Conservation (phyloP, 2,113 vertebrate genomes). For the Aythya baeri region DNA sequence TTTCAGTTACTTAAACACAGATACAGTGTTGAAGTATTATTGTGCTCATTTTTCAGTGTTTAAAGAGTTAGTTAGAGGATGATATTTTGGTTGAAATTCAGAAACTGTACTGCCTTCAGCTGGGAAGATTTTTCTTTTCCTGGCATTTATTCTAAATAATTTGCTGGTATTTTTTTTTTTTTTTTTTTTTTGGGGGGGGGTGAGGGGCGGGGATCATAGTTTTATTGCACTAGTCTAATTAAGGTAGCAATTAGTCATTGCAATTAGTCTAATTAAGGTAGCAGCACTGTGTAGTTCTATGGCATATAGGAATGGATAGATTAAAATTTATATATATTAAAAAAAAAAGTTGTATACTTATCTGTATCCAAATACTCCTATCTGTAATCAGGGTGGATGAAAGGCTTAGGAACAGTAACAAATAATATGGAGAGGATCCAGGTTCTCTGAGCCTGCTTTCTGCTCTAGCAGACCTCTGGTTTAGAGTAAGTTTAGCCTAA, state of each 20-base stretch:
- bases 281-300: neutral
- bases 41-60: neutral
- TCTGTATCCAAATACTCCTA: neutral
- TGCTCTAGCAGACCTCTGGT: neutral
- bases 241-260: no score
- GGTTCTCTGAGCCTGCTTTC: neutral
- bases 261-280: neutral
- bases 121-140: neutral
- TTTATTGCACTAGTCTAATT: neutral
- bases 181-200: no score
- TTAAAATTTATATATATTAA: neutral
- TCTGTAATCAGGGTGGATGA: neutral
- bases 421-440: neutral
- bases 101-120: neutral
- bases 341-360: no score
- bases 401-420: neutral
- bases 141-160: no score
- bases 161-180: no score
- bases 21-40: accelerated
- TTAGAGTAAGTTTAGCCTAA: neutral
- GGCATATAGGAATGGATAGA: neutral
- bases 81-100: neutral
- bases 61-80: neutral
- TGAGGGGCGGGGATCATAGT: accelerated
- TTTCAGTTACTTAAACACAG: neutral